A percentile compares a stretch with the other conserved stretches of the same genome.
Evolutionary conservation across 2,113 vertebrate species (phyloP).

Genomic region (Ciconia maguari): DNA sequence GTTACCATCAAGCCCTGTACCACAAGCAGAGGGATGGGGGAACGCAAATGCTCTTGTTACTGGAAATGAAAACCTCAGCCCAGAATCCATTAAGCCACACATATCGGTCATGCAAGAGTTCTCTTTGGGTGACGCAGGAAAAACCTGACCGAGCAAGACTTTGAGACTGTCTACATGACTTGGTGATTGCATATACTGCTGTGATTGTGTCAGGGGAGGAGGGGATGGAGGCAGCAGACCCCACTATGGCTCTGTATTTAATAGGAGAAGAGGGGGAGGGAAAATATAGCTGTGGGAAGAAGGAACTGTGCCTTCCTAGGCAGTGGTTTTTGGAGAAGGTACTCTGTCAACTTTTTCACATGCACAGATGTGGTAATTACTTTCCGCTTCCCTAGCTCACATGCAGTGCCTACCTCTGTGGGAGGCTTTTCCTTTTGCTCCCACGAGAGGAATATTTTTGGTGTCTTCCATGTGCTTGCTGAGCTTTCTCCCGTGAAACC

Average conservation of each 20-base stretch:
- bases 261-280: background rate
- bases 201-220: background rate
- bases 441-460: background rate
- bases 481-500: background rate
- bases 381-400: background rate
- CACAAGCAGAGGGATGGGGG: background rate
- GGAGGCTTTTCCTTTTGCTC: conserved; percentile 24
- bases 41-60: background rate
- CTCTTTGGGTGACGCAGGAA: background rate
- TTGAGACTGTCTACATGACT: background rate
- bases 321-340: background rate
- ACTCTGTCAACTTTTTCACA: background rate
- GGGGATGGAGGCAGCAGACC: background rate
- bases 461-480: background rate
- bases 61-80: background rate
- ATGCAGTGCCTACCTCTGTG: background rate
- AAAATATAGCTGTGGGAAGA: background rate
- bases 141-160: background rate
- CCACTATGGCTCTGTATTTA: background rate
- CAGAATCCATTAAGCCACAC: background rate
- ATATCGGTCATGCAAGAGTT: background rate
- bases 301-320: background rate
- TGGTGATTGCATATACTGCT: background rate
- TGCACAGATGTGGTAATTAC: conserved; percentile 18
- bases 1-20: background rate